phyloP scores from a whole-genome alignment of 2,113 vertebrate genomes.

The Pongo abelii region DNA sequence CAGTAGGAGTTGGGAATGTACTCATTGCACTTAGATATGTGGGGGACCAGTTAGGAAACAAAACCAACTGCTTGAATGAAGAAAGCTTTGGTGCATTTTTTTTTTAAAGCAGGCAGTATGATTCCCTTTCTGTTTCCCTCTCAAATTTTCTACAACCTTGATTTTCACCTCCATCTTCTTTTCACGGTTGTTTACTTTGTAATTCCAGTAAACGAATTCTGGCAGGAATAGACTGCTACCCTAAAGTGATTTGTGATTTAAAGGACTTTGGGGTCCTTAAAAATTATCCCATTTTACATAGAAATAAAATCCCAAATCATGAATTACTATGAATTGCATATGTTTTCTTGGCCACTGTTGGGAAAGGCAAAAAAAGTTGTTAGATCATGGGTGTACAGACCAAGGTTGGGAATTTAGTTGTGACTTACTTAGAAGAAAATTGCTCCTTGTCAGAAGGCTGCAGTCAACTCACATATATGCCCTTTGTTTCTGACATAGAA shows the following conservation, averaged over 20 bases:
- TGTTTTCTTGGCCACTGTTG: not conserved
- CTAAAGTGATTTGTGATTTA: not conserved
- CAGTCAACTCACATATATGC: not conserved
- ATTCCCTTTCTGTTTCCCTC: constrained; percentile 29
- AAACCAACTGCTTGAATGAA: constrained; percentile 67
- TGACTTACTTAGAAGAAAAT: not conserved
- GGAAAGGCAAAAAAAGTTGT: not conserved
- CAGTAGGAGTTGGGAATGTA: constrained; percentile 89
- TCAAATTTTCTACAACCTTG: constrained; percentile 16
- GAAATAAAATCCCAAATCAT: not conserved
- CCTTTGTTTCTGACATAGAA: not conserved
- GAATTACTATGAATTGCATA: not conserved
- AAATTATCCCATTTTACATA: not conserved
- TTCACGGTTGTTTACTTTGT: constrained; percentile 23
- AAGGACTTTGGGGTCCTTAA: not conserved
- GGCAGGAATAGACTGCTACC: not conserved
- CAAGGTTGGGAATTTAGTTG: not conserved
- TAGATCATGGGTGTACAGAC: not conserved
- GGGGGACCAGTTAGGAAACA: constrained; percentile 80
- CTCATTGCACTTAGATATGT: constrained; percentile 84
- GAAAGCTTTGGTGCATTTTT: constrained; percentile 68
- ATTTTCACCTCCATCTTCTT: constrained; percentile 45
- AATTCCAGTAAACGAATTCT: constrained; percentile 24
- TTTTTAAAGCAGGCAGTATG: constrained; percentile 29
- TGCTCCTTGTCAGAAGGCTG: not conserved